These are phyloP conservation scores for Holotrichia oblita DNA, from an alignment of 1,140 invertebrate species.

Conservation along the genomic window DNA sequence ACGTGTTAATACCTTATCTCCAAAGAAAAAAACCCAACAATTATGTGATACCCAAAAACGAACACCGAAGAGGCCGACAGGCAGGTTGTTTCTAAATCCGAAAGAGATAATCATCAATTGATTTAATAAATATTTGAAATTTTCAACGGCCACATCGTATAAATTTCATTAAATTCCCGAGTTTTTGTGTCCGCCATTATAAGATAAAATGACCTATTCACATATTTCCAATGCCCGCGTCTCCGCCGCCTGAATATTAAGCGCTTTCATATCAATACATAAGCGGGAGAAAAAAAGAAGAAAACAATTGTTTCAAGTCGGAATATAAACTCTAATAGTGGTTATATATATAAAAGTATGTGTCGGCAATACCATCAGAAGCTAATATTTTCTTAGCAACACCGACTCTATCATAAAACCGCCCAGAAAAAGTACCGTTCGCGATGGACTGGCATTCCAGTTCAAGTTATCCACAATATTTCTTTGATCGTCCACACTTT, in stretches of 20 bases:
- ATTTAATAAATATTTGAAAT: slow-evolving; percentile 34
- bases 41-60: slow-evolving; percentile 5
- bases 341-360: slow-evolving; percentile 34
- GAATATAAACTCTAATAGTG: slow-evolving; percentile 33
- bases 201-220: slow-evolving; percentile 33
- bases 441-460: not conserved
- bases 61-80: not conserved
- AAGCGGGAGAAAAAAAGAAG: too few relatives aligned
- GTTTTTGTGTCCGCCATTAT: slow-evolving; percentile 29
- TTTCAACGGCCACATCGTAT: slow-evolving; percentile 22
- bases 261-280: too few relatives aligned
- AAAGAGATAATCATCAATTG: slow-evolving; percentile 26
- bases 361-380: slow-evolving; percentile 46
- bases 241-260: not conserved
- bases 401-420: slow-evolving; percentile 39
- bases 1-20: slow-evolving; percentile 23
- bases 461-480: slow-evolving; percentile 37
- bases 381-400: slow-evolving; percentile 47
- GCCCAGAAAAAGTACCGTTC: slow-evolving; percentile 27
- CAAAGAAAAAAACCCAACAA: slow-evolving; percentile 17
- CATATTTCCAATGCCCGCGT: slow-evolving; percentile 10
- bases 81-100: not conserved
- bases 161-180: slow-evolving; percentile 35
- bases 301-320: slow-evolving; percentile 28
- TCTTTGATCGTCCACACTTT: slow-evolving; percentile 43